Evolutionary conservation across 2,797 vertebrate species (phyloP).

Genomic region (Muscicapa striata): DNA sequence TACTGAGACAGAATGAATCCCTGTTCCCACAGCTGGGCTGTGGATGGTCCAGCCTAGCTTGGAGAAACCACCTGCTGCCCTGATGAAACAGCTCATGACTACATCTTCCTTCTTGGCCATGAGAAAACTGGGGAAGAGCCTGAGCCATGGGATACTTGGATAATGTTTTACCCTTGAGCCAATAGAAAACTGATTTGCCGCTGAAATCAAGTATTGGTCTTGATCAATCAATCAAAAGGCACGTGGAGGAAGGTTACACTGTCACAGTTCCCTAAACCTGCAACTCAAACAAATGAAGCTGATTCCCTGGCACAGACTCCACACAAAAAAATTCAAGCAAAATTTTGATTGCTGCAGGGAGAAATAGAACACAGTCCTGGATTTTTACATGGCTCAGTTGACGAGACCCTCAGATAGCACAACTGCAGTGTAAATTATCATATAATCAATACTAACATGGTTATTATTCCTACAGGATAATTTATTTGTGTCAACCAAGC

Average conservation of each 20-base stretch:
- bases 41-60: background rate
- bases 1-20: background rate
- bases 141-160: background rate
- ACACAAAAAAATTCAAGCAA: background rate
- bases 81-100: background rate
- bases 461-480: background rate
- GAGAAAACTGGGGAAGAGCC: background rate
- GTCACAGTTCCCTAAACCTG: background rate
- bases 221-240: background rate
- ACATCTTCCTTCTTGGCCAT: background rate
- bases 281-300: accelerated
- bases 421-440: background rate
- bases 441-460: background rate
- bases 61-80: background rate
- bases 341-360: background rate
- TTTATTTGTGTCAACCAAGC: background rate
- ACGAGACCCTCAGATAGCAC: background rate
- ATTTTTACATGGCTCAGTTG: background rate
- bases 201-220: background rate
- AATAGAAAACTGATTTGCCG: background rate
- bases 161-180: background rate
- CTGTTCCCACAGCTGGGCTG: background rate
- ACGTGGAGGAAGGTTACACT: background rate
- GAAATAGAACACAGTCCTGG: background rate
- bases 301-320: background rate